Evolutionary conservation across 1,140 invertebrate genomes (phyloP).

Genomic region (Neoseiulus cucumeris): DNA sequence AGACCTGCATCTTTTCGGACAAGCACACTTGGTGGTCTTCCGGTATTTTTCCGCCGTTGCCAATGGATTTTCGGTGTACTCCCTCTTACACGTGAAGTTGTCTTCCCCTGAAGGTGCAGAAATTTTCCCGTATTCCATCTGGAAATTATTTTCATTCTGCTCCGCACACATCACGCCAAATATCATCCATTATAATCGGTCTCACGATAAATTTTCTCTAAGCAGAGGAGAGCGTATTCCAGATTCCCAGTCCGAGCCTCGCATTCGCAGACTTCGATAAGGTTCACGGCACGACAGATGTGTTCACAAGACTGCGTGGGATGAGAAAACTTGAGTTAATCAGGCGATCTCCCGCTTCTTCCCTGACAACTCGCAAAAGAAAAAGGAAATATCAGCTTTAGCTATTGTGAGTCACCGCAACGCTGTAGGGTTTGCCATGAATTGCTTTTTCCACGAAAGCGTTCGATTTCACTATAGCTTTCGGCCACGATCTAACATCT

Average conservation of each 20-base stretch:
- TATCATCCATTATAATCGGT: too few relatives aligned
- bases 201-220: not conserved
- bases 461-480: not conserved
- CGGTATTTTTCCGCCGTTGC: not conserved
- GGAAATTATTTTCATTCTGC: too few relatives aligned
- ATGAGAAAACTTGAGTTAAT: not conserved
- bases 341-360: not conserved
- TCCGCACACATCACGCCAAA: too few relatives aligned
- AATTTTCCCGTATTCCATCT: too few relatives aligned
- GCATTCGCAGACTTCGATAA: not conserved
- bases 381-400: too few relatives aligned
- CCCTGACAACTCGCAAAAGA: not conserved
- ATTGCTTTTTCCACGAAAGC: not conserved
- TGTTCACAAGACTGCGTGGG: not conserved
- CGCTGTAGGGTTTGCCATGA: not conserved
- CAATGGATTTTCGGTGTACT: not conserved
- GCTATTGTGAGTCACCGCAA: not conserved
- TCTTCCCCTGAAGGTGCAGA: not conserved
- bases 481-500: not conserved
- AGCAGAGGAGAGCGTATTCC: not conserved
- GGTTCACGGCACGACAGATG: not conserved
- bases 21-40: not conserved
- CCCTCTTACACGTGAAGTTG: not conserved
- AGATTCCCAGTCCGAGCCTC: not conserved
- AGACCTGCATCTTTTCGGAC: not conserved